Conservation (phyloP, 1,140 invertebrate species). For the Anadara kagoshimensis region DNA sequence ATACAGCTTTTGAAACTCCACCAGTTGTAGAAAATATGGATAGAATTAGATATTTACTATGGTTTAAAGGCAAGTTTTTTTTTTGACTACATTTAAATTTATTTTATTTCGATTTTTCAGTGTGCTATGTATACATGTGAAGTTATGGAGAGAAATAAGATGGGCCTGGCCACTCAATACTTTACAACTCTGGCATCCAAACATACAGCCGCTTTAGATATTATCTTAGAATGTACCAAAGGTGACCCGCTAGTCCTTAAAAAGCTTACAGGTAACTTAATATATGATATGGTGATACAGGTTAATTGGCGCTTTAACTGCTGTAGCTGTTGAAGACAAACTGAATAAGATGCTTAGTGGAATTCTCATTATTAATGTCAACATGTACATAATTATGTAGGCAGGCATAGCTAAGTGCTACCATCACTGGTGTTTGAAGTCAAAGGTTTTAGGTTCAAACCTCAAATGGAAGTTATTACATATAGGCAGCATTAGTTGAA, state of each 20-base stretch:
- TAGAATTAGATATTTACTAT: not conserved
- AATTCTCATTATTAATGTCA: too few relatives aligned
- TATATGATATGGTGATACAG: too few relatives aligned
- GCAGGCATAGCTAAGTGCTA: too few relatives aligned
- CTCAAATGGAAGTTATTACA: too few relatives aligned
- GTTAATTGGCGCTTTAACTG: too few relatives aligned
- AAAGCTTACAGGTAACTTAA: constrained; percentile 58
- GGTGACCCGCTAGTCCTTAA: constrained; percentile 57
- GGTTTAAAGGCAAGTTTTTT: not conserved
- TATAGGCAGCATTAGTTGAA: too few relatives aligned
- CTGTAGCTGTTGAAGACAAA: too few relatives aligned
- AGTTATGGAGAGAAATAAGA: constrained; percentile 65
- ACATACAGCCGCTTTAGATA: constrained; percentile 56
- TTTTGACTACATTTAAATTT: not conserved
- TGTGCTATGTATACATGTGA: constrained; percentile 72
- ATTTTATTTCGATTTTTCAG: constrained; percentile 43
- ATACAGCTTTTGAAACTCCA: too few relatives aligned
- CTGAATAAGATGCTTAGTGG: too few relatives aligned
- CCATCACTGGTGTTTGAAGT: too few relatives aligned
- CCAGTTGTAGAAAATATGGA: not conserved
- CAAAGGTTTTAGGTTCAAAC: too few relatives aligned
- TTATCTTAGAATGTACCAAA: constrained; percentile 56
- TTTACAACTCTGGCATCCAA: constrained; percentile 54
- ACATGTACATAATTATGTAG: too few relatives aligned
- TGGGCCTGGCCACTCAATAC: constrained; percentile 57